A percentile compares a stretch with the other conserved stretches of the same genome.
Evolutionary conservation across 1,140 invertebrate species (phyloP).

Genomic region (Drosophila equinoxialis): DNA sequence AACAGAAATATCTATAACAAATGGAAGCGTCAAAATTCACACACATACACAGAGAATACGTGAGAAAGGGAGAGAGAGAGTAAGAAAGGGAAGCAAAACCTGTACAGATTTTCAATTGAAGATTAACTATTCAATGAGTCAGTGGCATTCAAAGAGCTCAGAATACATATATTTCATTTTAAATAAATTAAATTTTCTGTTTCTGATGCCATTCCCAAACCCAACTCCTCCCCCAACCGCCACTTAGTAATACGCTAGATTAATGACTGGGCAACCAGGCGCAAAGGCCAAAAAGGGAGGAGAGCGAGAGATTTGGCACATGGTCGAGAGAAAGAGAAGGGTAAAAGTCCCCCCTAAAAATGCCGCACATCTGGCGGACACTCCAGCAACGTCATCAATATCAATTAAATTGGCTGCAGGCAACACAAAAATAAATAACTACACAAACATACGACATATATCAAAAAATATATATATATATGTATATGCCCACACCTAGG

Average conservation of each 20-base stretch:
- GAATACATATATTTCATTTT: conserved; percentile 52
- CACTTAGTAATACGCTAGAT: conserved; percentile 53
- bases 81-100: conserved; percentile 10
- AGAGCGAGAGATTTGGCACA: neutral
- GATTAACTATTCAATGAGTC: conserved; percentile 50
- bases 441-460: conserved; percentile 25
- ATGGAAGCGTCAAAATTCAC: neutral
- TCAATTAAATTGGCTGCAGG: conserved; percentile 67
- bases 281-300: neutral
- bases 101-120: conserved; percentile 39
- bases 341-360: neutral
- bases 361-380: conserved; percentile 8
- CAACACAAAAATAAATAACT: conserved; percentile 46
- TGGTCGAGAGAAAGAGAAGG: neutral
- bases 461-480: neutral
- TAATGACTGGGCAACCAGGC: conserved; percentile 49
- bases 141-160: conserved; percentile 5
- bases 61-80: conserved; percentile 3
- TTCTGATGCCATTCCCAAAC: conserved; percentile 26
- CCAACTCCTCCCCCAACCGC: conserved; percentile 16
- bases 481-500: too few relatives aligned
- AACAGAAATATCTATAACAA: conserved; percentile 6
- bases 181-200: conserved; percentile 57
- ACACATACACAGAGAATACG: neutral
- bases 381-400: conserved; percentile 64